Evolutionary conservation across 2,888 invertebrate species (phyloP).

Genomic region (Bibio marci): DNA sequence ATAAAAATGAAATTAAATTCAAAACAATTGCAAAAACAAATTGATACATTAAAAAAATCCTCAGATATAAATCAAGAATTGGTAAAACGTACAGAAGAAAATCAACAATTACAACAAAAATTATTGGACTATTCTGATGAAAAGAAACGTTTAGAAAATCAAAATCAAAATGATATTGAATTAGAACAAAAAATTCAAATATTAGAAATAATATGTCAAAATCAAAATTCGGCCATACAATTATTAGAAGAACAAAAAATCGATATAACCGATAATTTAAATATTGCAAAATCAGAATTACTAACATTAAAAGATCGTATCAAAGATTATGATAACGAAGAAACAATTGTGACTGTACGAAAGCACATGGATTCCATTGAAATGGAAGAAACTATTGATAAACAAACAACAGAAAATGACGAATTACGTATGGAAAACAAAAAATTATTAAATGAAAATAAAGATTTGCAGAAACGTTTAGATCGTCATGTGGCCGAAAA

Average conservation of each 20-base stretch:
- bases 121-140: conserved; percentile 78
- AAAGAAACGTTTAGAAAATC: conserved; percentile 63
- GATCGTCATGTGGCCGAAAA: conserved; percentile 54
- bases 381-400: conserved; percentile 57
- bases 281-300: conserved; percentile 41
- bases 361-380: conserved; percentile 64
- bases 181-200: conserved; percentile 19
- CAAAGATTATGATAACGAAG: conserved; percentile 40
- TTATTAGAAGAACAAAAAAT: conserved; percentile 45
- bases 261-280: conserved; percentile 43
- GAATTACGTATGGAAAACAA: conserved; percentile 34
- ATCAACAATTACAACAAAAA: conserved; percentile 48
- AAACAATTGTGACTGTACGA: conserved; percentile 57
- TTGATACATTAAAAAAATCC: conserved; percentile 45
- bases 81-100: conserved; percentile 41
- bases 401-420: conserved; percentile 20
- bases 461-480: conserved; percentile 39
- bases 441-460: conserved; percentile 39
- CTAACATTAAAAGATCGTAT: conserved; percentile 41
- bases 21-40: conserved; percentile 59
- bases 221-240: conserved; percentile 18
- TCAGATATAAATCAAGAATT: conserved; percentile 52
- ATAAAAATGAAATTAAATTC: conserved; percentile 57
- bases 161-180: conserved; percentile 32
- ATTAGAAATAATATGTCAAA: conserved; percentile 17